Percentiles rank a stretch among this genome's conserved stretches.
Evolutionary conservation across 1,140 invertebrate species (phyloP).

Genomic region (Anthonomus grandis): DNA sequence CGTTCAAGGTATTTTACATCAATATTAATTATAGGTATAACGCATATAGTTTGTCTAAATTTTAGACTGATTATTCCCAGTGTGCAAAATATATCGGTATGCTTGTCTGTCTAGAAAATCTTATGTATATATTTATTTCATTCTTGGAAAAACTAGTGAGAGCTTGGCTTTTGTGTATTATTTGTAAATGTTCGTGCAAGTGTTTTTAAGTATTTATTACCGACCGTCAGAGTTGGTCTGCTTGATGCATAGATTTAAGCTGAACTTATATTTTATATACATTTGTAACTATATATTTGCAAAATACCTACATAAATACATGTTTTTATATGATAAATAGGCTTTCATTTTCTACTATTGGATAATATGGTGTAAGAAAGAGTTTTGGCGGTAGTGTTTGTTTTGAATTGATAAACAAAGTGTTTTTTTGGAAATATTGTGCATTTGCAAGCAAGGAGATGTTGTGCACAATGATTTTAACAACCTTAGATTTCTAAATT

Average conservation of each 20-base stretch:
- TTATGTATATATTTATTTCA: conserved; percentile 1
- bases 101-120: too few species aligned
- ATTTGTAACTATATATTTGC: conserved; percentile 16
- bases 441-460: too few species aligned
- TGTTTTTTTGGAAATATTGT: too few species aligned
- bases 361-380: too few species aligned
- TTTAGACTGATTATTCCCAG: too few species aligned
- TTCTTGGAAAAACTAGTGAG: conserved; percentile 4
- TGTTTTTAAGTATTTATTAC: conserved; percentile 14
- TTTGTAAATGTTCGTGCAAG: conserved; percentile 8
- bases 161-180: conserved; percentile 11
- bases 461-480: too few species aligned
- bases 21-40: neutral
- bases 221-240: conserved; percentile 1
- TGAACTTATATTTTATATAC: conserved; percentile 20
- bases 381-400: too few species aligned
- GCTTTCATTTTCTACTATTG: neutral
- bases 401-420: too few species aligned
- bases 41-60: too few species aligned
- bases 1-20: conserved; percentile 14
- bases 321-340: conserved; percentile 8
- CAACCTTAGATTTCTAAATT: too few species aligned
- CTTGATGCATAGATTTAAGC: neutral
- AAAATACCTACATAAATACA: conserved; percentile 10
- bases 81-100: too few species aligned